Conservation (phyloP, 2,797 vertebrate genomes). For the Merluccius polli region DNA sequence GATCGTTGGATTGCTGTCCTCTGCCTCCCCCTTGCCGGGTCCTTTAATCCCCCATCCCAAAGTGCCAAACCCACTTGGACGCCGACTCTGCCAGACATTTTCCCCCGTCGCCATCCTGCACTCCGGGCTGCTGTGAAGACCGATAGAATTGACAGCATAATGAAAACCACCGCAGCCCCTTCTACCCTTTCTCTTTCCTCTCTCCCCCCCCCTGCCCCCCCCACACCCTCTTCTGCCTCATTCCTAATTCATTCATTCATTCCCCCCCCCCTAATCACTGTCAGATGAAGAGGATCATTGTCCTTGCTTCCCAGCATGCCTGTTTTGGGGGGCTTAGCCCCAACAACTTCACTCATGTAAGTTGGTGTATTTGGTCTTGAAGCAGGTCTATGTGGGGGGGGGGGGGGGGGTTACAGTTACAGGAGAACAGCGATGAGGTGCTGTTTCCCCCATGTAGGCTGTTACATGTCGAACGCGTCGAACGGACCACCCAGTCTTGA, state of each 20-base stretch:
- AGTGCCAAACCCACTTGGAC: conserved; percentile 39
- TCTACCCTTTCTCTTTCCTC: conserved; percentile 21
- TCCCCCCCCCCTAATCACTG: conserved; percentile 36
- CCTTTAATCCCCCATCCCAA: conserved; percentile 38
- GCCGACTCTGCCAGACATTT: conserved; percentile 44
- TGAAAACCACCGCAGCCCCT: conserved; percentile 36
- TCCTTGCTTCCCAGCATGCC: conserved; percentile 28
- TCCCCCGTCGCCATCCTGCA: conserved; percentile 20
- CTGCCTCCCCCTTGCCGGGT: not conserved
- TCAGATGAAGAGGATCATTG: conserved; percentile 37
- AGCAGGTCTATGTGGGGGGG: conserved; percentile 10
- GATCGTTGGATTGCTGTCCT: conserved; percentile 6
- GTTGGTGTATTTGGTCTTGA: conserved; percentile 24
- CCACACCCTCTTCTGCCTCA: conserved; percentile 27
- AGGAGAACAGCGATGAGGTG: not conserved
- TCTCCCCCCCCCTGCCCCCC: conserved; percentile 17
- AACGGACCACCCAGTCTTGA: conserved; percentile 6
- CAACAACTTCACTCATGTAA: too few relatives aligned
- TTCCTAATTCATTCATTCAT: conserved; percentile 21
- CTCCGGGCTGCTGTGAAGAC: conserved; percentile 36
- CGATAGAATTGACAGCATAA: conserved; percentile 42
- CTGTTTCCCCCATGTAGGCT: conserved; percentile 1
- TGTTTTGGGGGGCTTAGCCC: conserved; percentile 25
- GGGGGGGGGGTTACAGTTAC: conserved; percentile 1
- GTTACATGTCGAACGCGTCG: not conserved